Evolutionary conservation across 2,797 vertebrate genomes (phyloP), one percentile per base, ranked within the genome.

Genomic region (Sus cebifrons): DNA sequence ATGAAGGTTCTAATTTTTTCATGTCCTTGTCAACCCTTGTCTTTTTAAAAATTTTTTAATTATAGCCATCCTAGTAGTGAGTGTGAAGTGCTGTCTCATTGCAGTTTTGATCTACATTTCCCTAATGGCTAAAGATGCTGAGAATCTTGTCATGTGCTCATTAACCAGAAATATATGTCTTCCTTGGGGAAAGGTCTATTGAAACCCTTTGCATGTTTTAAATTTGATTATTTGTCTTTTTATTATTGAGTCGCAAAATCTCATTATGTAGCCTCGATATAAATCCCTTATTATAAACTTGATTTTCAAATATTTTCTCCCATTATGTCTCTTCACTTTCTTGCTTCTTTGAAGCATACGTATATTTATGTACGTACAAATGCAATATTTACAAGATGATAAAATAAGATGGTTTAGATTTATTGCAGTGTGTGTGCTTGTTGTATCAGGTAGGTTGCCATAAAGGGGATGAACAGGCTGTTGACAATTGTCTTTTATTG

Each of bases 31-130:
- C 74, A 84, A 60, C 15, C 54, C 16, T 84, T 6, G 44, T 49
- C 44, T 49, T 49, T 49, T 49, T 6, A 49, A 49, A 36, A 36
- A 36, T 3, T 36, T 65, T 56, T 85, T 52, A 49, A 70, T 75
- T 67, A 77, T 10, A 64, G 27, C 68, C 23, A 52, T 91, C 16
- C 8, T 54, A 32, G 52, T 60, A 67, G 29, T 83, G 84, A 11
- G 4, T 21, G 15, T 82, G 83, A 93, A 84, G 58, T 90, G 11
- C 6, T 85, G 56, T 94, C 27, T 78, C 58, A 56, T 17, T 49
- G 21, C 60, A 36, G 36, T 58, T 91, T 93, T 83, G 82, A 77
- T 88, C 86, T 93, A 20, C 27, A 54, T 83, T 94, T 97, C 44
- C 56, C 6, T 82, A 86, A 12, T 68, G 23, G 36, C 18, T 96